phyloP scores from a whole-genome alignment of 2,113 vertebrate genomes.

The Hipposideros armiger region DNA sequence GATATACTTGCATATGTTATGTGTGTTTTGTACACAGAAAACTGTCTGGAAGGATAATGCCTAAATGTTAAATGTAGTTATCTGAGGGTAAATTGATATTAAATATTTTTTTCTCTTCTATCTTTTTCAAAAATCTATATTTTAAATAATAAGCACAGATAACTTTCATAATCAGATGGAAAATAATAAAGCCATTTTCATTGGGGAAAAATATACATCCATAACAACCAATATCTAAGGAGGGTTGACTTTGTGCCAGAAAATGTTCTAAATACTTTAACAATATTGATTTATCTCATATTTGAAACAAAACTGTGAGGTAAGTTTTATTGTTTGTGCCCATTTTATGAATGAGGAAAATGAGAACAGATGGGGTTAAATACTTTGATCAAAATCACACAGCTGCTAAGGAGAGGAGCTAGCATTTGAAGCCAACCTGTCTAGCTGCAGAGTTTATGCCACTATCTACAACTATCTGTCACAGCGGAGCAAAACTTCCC shows the following conservation, averaged over 20 bases:
- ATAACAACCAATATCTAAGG: neutral
- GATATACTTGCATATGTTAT: neutral
- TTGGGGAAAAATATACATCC: neutral
- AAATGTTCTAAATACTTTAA: neutral
- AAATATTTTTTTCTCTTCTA: slow-evolving; percentile 17
- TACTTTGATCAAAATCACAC: neutral
- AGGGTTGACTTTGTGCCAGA: neutral
- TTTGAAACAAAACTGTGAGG: neutral
- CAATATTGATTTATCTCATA: slow-evolving; percentile 16
- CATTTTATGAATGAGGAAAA: neutral
- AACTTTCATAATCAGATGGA: neutral
- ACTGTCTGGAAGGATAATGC: neutral
- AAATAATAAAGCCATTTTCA: slow-evolving; percentile 42
- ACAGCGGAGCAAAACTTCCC: neutral
- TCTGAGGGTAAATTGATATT: neutral
- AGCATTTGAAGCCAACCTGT: neutral
- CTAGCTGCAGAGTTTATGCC: neutral
- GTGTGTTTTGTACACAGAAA: neutral
- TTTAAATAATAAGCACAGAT: neutral
- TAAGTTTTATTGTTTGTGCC: neutral
- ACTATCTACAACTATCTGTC: neutral
- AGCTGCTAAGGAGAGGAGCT: neutral
- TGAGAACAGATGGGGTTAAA: neutral
- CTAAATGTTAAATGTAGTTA: neutral
- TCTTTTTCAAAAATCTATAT: neutral